phyloP scores from a whole-genome alignment of 2,113 vertebrate genomes.

The Abramis brama region DNA sequence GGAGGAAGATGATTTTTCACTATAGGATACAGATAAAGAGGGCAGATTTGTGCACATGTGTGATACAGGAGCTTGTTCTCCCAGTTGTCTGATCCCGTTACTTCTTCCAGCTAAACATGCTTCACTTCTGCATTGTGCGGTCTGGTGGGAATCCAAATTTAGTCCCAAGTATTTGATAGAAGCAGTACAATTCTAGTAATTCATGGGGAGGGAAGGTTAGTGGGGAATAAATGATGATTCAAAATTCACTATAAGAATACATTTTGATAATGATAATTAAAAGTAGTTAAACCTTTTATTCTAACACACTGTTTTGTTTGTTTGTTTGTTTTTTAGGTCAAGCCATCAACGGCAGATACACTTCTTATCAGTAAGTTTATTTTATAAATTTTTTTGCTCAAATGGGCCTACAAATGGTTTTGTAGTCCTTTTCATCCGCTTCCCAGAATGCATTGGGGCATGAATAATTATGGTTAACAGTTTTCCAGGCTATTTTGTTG shows the following conservation, averaged over 20 bases:
- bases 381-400: background rate
- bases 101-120: background rate
- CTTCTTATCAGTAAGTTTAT: background rate
- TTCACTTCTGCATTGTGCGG: conserved; percentile 13
- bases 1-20: conserved; percentile 27
- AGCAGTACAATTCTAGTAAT: conserved; percentile 16
- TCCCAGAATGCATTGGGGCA: background rate
- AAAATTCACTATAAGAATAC: background rate
- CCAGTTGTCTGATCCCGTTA: conserved; percentile 62
- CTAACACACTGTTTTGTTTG: background rate
- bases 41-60: background rate
- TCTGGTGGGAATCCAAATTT: conserved; percentile 27
- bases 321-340: background rate
- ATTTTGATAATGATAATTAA: background rate
- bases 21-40: conserved; percentile 9
- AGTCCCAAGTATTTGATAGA: conserved; percentile 14
- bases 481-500: background rate
- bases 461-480: background rate
- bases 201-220: background rate
- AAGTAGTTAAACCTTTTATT: background rate
- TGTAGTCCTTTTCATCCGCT: background rate
- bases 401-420: background rate
- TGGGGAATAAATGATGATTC: background rate
- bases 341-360: background rate
- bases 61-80: conserved; percentile 39